Evolutionary conservation across 2,113 vertebrate species (phyloP).

Genomic region (Prolemur simus): DNA sequence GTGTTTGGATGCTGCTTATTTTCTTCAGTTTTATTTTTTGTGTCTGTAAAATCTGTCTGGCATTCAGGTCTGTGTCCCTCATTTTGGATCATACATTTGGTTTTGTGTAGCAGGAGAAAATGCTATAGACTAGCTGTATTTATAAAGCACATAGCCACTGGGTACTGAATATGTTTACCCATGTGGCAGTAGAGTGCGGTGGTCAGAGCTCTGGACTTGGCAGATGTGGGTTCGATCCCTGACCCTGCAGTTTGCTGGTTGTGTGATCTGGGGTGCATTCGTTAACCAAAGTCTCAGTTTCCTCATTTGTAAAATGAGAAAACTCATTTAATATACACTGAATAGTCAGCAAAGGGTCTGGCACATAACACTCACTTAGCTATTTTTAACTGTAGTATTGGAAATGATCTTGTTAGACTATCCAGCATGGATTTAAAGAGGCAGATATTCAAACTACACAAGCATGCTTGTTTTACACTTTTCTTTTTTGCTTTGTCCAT

Average conservation of each 20-base stretch:
- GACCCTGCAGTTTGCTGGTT: not conserved
- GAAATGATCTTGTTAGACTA: not conserved
- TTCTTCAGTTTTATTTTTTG: not conserved
- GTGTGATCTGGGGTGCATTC: too few relatives aligned
- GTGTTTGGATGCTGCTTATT: not conserved
- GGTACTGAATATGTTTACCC: not conserved
- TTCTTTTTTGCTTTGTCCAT: not conserved
- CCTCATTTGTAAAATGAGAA: not conserved
- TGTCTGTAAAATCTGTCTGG: not conserved
- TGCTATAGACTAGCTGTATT: too few relatives aligned
- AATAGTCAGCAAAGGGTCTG: not conserved
- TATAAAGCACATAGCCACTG: not conserved
- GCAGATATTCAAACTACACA: not conserved
- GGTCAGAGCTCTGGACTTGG: not conserved
- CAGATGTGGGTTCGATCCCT: not conserved
- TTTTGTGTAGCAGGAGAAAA: not conserved
- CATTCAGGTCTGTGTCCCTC: not conserved
- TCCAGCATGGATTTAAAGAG: not conserved
- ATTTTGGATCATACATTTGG: not conserved
- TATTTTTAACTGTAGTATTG: not conserved
- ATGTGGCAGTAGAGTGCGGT: accelerated
- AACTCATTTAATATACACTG: not conserved
- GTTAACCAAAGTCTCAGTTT: not conserved
- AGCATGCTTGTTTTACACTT: not conserved
- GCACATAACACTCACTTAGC: not conserved